These are phyloP conservation scores for Dendrolimus kikuchii DNA, from an alignment of 1,140 invertebrate species.

Conservation along the genomic window DNA sequence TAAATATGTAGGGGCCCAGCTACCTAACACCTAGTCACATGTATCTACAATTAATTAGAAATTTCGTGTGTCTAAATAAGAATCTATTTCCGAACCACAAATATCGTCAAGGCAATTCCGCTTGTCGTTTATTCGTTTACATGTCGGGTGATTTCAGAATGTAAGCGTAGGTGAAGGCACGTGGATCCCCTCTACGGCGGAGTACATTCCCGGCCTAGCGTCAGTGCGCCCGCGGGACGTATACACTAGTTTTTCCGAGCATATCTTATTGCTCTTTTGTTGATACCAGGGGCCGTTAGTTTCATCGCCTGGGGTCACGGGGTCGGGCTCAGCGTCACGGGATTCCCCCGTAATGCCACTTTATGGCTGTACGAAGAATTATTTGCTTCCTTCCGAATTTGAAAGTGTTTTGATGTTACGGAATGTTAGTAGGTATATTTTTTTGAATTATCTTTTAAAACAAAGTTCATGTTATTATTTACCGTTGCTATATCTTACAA, in stretches of 20 bases:
- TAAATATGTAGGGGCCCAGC: too few relatives aligned
- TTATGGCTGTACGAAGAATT: neutral
- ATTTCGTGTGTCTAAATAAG: constrained; percentile 9
- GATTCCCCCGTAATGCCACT: constrained; percentile 9
- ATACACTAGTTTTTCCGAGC: constrained; percentile 70
- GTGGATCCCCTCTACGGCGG: constrained; percentile 25
- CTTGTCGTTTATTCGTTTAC: constrained; percentile 22
- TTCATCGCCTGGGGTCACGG: constrained; percentile 65
- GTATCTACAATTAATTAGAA: too few relatives aligned
- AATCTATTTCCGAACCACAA: constrained; percentile 16
- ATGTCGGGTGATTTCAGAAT: constrained; percentile 33
- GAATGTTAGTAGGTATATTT: too few relatives aligned
- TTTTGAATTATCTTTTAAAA: neutral
- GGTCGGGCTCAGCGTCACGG: constrained; percentile 13
- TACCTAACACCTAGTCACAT: too few relatives aligned
- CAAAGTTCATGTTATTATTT: neutral
- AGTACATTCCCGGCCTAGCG: constrained; percentile 18
- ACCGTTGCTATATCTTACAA: too few relatives aligned
- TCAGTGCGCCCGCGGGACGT: constrained; percentile 43
- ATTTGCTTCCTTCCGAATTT: too few relatives aligned
- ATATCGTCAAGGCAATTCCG: constrained; percentile 25
- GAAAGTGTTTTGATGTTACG: constrained; percentile 8
- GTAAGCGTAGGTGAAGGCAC: too few relatives aligned
- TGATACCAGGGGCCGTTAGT: constrained; percentile 68
- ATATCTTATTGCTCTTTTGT: constrained; percentile 73